Percentiles rank a stretch among this genome's conserved stretches.
Evolutionary conservation across 2,797 vertebrate genomes (phyloP).

Genomic region (Sebastes taczanowskii): DNA sequence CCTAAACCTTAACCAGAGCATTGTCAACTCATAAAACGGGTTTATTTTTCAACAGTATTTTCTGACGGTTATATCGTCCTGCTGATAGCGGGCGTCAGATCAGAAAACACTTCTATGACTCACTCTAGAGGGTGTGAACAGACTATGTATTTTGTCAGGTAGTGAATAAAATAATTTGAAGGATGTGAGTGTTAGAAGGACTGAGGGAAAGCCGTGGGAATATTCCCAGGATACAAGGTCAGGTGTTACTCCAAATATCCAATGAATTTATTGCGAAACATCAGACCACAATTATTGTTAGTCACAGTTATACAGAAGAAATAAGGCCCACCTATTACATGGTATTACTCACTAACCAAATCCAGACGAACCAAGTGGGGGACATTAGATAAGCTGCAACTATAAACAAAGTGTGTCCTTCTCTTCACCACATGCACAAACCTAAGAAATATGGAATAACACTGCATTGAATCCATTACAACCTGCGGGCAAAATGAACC

Average conservation of each 20-base stretch:
- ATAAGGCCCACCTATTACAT: neutral
- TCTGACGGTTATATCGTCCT: neutral
- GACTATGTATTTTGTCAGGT: neutral
- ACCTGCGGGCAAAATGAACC: constrained; percentile 11
- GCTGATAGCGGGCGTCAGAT: neutral
- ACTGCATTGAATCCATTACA: constrained; percentile 3
- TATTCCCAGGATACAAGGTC: neutral
- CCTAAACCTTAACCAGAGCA: no score
- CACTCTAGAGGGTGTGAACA: neutral
- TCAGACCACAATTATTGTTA: neutral
- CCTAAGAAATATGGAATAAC: neutral
- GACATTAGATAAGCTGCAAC: neutral
- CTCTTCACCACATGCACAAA: neutral
- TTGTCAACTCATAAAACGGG: neutral
- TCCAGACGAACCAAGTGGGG: neutral
- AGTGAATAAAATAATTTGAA: neutral
- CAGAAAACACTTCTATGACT: neutral
- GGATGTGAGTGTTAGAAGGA: neutral
- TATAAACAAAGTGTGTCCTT: neutral
- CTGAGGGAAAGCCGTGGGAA: neutral
- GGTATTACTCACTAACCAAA: neutral
- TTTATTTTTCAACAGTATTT: neutral
- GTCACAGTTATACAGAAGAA: neutral
- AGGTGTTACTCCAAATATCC: neutral
- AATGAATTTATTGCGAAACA: neutral